Evolutionary conservation across 2,797 vertebrate species (phyloP), one percentile per base, ranked within the genome.

Genomic region (Xerus rutilus): DNA sequence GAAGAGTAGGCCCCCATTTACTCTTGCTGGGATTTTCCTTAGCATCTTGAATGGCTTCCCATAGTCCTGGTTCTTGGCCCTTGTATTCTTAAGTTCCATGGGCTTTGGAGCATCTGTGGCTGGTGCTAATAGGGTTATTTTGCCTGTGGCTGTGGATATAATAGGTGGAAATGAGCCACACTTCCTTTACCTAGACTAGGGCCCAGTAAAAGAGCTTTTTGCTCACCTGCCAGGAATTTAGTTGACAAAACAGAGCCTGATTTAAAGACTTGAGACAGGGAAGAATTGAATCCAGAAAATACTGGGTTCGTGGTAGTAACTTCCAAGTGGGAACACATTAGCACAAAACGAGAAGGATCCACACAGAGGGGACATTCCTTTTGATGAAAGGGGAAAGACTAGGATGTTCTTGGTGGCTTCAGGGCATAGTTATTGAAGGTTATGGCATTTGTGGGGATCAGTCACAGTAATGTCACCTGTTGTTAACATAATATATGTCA

Each of bases 241-340:
- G 65, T n/a, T 74, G 81, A 91, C 43, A 28, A 65, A 89, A 57
- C 23, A n/a, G 57, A 35, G 25, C 28, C 39, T 57, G 5, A n/a
- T 49, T 83, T 83, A 83, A 84, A 91, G n/a, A 30, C 67, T 84
- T 18, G 39, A 59, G 14, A 23, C 43, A 39, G 57, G 52, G 89
- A 93, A 85, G 32, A 90, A 82, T 11, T 74, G 32, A 64, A 95
- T 65, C 23, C 43, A 35, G 77, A 82, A 89, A 92, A 74, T 84
- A 82, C 21, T 12, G 67, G 62, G 9, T 32, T 92, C 64, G 1
- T 8, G 8, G 18, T 62, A 64, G 49, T 93, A 43, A 54, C 72
- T 72, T 96, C 70, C 47, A 78, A 49, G 15, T 52, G 43, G 83
- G 35, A 93, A 64, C 85, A 32, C 52, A 64, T 90, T 57, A 76